phyloP scores from a whole-genome alignment of 2,113 vertebrate species.

The Nicator chloris region DNA sequence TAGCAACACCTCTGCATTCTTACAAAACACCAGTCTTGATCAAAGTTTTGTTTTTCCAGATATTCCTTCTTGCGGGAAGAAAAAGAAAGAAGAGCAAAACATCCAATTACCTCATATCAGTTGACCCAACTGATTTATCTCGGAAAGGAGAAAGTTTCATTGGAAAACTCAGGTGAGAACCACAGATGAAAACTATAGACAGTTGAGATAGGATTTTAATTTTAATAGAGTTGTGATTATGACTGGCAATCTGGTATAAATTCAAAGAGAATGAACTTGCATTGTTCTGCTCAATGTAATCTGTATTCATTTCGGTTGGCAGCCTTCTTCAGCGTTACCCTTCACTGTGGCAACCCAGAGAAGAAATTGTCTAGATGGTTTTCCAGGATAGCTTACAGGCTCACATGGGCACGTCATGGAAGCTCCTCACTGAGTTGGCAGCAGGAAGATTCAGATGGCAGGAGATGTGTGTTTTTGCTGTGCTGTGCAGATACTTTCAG shows the following conservation, averaged over 20 bases:
- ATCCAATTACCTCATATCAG: constrained; percentile 96
- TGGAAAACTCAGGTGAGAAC: constrained; percentile 89
- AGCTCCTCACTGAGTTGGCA: background rate
- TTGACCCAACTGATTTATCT: constrained; percentile 92
- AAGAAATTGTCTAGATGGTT: background rate
- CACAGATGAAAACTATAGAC: background rate
- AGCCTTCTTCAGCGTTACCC: background rate
- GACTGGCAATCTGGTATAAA: background rate
- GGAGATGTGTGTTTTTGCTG: background rate
- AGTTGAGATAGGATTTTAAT: background rate
- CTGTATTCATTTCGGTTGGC: background rate
- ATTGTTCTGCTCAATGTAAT: background rate
- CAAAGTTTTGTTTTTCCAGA: constrained; percentile 68
- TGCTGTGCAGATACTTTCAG: background rate
- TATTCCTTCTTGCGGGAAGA: constrained; percentile 92
- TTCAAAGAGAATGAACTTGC: background rate
- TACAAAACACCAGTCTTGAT: background rate
- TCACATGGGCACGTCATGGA: background rate
- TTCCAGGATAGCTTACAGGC: background rate
- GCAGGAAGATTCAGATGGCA: background rate
- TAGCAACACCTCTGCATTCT: background rate
- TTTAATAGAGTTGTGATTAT: background rate
- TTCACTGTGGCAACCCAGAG: background rate
- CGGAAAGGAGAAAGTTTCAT: constrained; percentile 91
- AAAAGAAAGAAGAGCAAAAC: constrained; percentile 99